Base-by-base conservation (phyloP, 2,888 invertebrate genomes). In the Tineola bisselliella region DNA sequence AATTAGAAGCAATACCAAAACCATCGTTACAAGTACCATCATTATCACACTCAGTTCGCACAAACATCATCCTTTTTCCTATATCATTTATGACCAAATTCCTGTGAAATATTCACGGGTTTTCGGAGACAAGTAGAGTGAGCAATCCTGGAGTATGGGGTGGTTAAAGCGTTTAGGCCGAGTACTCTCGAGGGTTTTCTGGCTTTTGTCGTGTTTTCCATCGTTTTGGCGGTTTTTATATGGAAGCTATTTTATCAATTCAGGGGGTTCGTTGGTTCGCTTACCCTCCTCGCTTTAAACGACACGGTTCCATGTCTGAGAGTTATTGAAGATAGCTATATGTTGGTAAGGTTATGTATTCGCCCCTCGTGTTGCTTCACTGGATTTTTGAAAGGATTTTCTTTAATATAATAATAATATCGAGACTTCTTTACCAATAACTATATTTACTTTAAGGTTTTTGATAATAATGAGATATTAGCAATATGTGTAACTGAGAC, bases 81-180 rank as follows among this genome's bases (percentile, higher is more conserved):
- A 68, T 66, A 63, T 66, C 62, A 63, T 73, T 77, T 79, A 70
- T 75, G 77, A 71, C 71, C 69, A 81, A 72, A 82, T 74, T 84
- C 70, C 77, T 70, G 68, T 79, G 71, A 75, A 76, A 76, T 72
- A 71, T 76, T 80, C 71, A 79, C 75, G 79, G 77, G 78, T 78
- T 84, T 86, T 83, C 78, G 86, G 84, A 87, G 86, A 87, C 79
- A 84, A 86, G 86, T 86, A 79, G 83, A 84, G 83, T 86, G 86
- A 86, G 86, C 84, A 87, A 72, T 81, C 84, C 79, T 82, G 76
- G 69, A 82, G 81, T 72, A 77, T 77, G 77, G 84, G 84, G 82
- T 77, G 79, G 86, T 83, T 87, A 84, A 86, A 87, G 81, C 87
- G 86, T 86, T 87, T 87, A 87, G 79, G 79, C 75, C 64, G 81